Base-by-base conservation (phyloP, 2,888 invertebrate genomes). In the Andrena bucephala region DNA sequence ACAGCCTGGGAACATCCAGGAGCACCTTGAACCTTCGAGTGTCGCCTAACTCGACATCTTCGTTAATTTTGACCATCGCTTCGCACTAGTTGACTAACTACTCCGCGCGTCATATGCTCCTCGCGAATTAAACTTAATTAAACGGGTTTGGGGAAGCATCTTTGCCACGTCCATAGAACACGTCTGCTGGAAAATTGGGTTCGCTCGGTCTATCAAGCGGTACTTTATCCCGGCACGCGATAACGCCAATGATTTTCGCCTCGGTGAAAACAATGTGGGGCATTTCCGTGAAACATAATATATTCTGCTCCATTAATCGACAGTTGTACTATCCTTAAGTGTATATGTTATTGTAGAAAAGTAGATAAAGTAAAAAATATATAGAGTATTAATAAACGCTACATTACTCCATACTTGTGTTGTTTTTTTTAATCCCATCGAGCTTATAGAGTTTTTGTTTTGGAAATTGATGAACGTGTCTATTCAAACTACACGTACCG, bases 21-120 rank as follows among this genome's bases (percentile, higher is more conserved):
- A 87, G 84, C 69, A 88, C 82, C 60, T 89, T 93, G 76, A 90
- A 89, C 60, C 85, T 93, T 67, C 92, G 94, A 73, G 91, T 91
- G 13, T 84, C 89, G 36, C 91, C 93, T 10, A 91, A 91, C 60
- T 92, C 91, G 68, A 90, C 89, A 74, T 90, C 92, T 0, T 85
- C 85, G 16, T 87, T 94, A 52, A 89, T 87, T 70, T 81, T 93
- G 60, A 68, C 91, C 62, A 89, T 92, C 16, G 93, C 93, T 2
- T 90, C 92, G 16, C 93, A 94, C 13, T 36, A 24, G 2, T 36
- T 8, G 10, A 36, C 16, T 2, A 1, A 33, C 6, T 16, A 59
- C 13, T 42, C 24, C 54, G n/a, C 31, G 20, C 33, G 29, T 29
- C 33, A 36, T 75, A 33, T 4, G 10, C 24, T n/a, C 48, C 10